These are phyloP conservation scores for Elaeidobius kamerunicus DNA, from an alignment of 2,888 invertebrate species.

Conservation along the genomic window DNA sequence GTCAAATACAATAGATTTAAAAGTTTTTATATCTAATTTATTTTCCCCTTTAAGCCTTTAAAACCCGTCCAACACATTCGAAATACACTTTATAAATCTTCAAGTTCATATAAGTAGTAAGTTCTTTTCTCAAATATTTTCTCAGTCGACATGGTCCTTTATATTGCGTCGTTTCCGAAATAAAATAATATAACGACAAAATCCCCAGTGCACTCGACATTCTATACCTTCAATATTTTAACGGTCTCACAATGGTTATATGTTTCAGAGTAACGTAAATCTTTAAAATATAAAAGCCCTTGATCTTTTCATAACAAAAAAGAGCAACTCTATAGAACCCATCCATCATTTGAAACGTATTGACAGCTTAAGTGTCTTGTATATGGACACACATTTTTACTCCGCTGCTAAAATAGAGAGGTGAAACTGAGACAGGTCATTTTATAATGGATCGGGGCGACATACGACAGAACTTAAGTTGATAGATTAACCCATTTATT, in stretches of 20 bases:
- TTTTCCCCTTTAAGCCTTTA: too few species aligned
- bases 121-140: too few species aligned
- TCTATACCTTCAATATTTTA: conserved; percentile 8
- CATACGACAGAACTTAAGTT: conserved; percentile 18
- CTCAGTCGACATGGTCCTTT: neutral
- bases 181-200: neutral
- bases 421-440: conserved; percentile 18
- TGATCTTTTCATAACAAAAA: conserved; percentile 16
- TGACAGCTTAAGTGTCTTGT: conserved; percentile 31
- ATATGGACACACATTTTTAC: conserved; percentile 31
- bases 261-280: conserved; percentile 6
- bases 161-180: neutral
- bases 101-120: too few species aligned
- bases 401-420: conserved; percentile 23
- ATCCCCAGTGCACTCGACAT: neutral
- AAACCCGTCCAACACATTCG: too few species aligned
- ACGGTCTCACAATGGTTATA: conserved; percentile 6
- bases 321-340: conserved; percentile 21
- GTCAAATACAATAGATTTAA: too few species aligned
- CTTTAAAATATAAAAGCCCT: conserved; percentile 23
- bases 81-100: too few species aligned
- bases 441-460: conserved; percentile 26
- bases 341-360: conserved; percentile 28
- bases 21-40: too few species aligned
- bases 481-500: conserved; percentile 22